A percentile compares a stretch with the other conserved stretches of the same genome.
These are phyloP conservation scores for Siderastrea radians DNA, from an alignment of 92 coral and sea anemone species.

Conservation along the genomic window DNA sequence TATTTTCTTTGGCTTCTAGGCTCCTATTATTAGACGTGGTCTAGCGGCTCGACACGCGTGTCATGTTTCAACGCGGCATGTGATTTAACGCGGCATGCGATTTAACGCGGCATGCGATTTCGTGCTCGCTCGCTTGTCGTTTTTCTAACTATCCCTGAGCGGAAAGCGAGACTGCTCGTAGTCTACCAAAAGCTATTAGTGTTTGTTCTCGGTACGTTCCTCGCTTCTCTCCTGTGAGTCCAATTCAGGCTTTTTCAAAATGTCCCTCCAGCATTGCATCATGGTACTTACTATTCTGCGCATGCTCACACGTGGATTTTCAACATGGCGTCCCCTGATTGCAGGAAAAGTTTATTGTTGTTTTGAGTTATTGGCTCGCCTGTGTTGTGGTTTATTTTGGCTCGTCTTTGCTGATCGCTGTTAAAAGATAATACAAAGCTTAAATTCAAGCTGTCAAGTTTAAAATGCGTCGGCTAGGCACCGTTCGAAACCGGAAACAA, in stretches of 20 bases:
- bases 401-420: neutral
- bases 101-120: too few relatives aligned
- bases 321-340: slow-evolving; percentile 79
- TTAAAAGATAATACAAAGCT: neutral
- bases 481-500: slow-evolving; percentile 87
- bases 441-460: neutral
- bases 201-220: neutral
- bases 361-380: neutral
- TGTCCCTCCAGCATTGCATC: slow-evolving; percentile 42
- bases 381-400: neutral
- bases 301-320: slow-evolving; percentile 75
- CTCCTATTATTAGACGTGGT: too few relatives aligned
- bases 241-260: neutral
- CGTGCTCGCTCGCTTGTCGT: too few relatives aligned
- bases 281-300: slow-evolving; percentile 56
- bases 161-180: too few relatives aligned
- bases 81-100: too few relatives aligned
- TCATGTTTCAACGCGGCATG: too few relatives aligned
- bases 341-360: neutral
- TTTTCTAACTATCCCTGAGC: too few relatives aligned
- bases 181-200: too few relatives aligned
- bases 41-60: too few relatives aligned
- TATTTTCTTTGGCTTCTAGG: too few relatives aligned
- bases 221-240: neutral
- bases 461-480: slow-evolving; percentile 88